Conservation (phyloP, 53 echinoderm and acorn worm species). For the Astropecten irregularis region DNA sequence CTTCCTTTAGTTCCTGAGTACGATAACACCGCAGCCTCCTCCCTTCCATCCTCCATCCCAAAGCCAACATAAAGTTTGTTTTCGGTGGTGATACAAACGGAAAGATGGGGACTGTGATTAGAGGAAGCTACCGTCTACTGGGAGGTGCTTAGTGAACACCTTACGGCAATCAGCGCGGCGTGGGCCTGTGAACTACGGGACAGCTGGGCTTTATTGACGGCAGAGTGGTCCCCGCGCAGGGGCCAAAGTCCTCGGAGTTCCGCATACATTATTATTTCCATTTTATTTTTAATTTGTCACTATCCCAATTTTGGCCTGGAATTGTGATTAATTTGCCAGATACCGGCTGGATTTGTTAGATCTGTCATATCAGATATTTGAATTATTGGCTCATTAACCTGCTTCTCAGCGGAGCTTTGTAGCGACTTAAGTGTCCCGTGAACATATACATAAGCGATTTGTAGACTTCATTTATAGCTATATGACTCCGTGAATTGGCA, state of each 20-base stretch:
- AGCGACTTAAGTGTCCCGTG: not conserved
- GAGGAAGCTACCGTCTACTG: not conserved
- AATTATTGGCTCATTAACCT: conserved; percentile 35
- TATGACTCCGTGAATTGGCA: no score
- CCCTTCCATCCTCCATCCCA: no score
- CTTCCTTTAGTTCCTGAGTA: no score
- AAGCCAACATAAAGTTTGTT: not conserved
- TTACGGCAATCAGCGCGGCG: conserved; percentile 16
- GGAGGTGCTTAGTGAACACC: conserved; percentile 32
- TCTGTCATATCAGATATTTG: not conserved
- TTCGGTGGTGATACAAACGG: not conserved
- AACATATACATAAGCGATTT: no score
- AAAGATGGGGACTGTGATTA: conserved; percentile 3
- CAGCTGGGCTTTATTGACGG: not conserved
- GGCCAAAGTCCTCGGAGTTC: not conserved
- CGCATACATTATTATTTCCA: not conserved
- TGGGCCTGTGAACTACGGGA: not conserved
- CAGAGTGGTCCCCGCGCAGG: not conserved
- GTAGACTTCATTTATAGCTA: no score
- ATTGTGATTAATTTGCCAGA: conserved; percentile 34
- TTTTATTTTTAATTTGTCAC: conserved; percentile 29
- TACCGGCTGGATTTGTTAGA: not conserved
- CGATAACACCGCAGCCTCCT: not conserved
- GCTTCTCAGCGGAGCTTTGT: not conserved
- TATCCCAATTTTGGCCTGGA: conserved; percentile 16